phyloP scores from a whole-genome alignment of 2,797 vertebrate species.

The Onychomys leucogaster region DNA sequence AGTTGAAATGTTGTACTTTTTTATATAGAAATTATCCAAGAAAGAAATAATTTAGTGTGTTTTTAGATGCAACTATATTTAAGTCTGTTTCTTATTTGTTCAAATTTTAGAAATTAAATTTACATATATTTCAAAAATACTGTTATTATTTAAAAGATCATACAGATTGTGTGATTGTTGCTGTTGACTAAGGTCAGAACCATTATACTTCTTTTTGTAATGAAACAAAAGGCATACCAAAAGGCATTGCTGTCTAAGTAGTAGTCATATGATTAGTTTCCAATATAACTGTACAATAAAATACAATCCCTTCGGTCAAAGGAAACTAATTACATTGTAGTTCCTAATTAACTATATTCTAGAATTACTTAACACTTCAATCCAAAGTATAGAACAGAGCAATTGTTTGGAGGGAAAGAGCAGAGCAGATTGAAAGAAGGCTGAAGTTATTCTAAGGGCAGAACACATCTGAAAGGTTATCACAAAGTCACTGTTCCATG shows the following conservation, averaged over 20 bases:
- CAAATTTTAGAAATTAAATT: neutral
- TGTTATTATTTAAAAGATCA: neutral
- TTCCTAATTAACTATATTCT: neutral
- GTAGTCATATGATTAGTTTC: neutral
- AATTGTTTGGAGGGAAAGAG: neutral
- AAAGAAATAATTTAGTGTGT: neutral
- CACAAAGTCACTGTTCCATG: too few relatives aligned
- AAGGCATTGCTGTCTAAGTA: neutral
- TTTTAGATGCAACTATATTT: neutral
- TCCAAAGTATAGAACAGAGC: neutral
- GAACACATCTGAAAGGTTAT: neutral
- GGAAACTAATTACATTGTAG: neutral
- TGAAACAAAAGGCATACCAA: neutral
- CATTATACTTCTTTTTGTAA: neutral
- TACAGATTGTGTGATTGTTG: neutral
- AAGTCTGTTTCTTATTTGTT: neutral
- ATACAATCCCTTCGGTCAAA: neutral
- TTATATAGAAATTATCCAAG: neutral
- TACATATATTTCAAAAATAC: neutral
- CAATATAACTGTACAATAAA: neutral
- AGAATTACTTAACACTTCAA: neutral
- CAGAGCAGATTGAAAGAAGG: neutral
- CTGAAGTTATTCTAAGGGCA: neutral
- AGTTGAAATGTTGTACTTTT: neutral
- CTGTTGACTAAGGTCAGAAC: neutral